Percentiles rank a stretch among this genome's conserved stretches.
These are phyloP conservation scores for Papilio demoleus DNA, from an alignment of 2,888 invertebrate species.

Conservation along the genomic window DNA sequence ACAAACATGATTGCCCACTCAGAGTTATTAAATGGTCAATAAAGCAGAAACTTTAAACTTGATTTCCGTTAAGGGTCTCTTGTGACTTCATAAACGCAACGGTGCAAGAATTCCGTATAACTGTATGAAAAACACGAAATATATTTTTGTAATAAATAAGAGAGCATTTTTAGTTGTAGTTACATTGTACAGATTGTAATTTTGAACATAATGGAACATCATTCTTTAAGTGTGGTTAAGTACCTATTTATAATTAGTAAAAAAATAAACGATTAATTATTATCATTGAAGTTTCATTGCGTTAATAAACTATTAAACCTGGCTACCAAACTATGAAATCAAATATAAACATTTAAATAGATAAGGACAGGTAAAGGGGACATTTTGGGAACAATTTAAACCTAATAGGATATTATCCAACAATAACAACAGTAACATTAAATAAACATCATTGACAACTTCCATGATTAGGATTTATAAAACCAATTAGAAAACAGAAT, in stretches of 20 bases:
- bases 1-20: too few species aligned
- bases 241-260: conserved; percentile 51
- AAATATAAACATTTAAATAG: too few species aligned
- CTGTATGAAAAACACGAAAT: conserved; percentile 28
- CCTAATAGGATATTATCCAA: neutral
- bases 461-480: neutral
- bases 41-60: too few species aligned
- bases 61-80: neutral
- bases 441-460: neutral
- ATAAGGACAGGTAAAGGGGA: too few species aligned
- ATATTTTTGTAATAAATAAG: conserved; percentile 45
- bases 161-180: conserved; percentile 54
- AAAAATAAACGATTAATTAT: conserved; percentile 49
- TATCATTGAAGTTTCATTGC: too few species aligned
- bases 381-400: too few species aligned
- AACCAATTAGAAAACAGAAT: too few species aligned
- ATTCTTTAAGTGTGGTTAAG: conserved; percentile 50
- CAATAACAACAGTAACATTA: neutral
- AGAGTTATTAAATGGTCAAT: too few species aligned
- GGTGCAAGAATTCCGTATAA: conserved; percentile 22
- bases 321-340: too few species aligned
- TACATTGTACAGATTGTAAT: conserved; percentile 51
- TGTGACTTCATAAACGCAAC: conserved; percentile 1
- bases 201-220: conserved; percentile 48
- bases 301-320: too few species aligned